phyloP scores from a whole-genome alignment of 2,888 invertebrate species.

The Abrostola triplasia region DNA sequence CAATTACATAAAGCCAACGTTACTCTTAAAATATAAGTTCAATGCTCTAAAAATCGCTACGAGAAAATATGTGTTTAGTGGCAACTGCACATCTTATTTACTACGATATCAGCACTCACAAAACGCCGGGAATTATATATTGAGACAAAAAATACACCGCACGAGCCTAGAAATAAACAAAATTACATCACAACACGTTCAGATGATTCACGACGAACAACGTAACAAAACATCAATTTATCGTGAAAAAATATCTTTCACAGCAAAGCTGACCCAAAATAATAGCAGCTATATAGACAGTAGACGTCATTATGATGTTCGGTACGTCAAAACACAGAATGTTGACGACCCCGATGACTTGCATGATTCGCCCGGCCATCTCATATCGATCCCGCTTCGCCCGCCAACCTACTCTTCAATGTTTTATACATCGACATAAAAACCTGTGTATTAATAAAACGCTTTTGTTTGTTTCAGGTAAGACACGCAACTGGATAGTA shows the following conservation, averaged over 20 bases:
- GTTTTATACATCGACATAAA: slow-evolving; percentile 41
- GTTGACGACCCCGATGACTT: slow-evolving; percentile 84
- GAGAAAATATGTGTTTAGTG: too few species aligned
- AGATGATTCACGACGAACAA: slow-evolving; percentile 49
- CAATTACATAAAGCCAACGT: too few species aligned
- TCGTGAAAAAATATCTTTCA: slow-evolving; percentile 49
- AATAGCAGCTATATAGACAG: slow-evolving; percentile 56
- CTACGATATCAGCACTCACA: slow-evolving; percentile 5
- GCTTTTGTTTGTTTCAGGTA: slow-evolving; percentile 73
- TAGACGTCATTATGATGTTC: slow-evolving; percentile 68
- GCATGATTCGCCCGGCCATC: slow-evolving; percentile 72
- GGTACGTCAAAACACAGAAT: slow-evolving; percentile 76
- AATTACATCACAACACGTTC: slow-evolving; percentile 40
- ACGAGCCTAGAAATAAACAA: slow-evolving; percentile 40
- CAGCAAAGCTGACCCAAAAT: slow-evolving; percentile 53
- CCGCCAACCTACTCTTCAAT: slow-evolving; percentile 59
- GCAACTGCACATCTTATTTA: slow-evolving; percentile 1
- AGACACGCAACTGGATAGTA: slow-evolving; percentile 53
- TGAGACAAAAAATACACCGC: slow-evolving; percentile 22
- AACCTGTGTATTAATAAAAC: slow-evolving; percentile 51
- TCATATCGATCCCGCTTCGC: slow-evolving; percentile 71
- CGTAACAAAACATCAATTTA: slow-evolving; percentile 54
- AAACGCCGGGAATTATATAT: slow-evolving; percentile 19
- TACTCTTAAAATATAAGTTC: too few species aligned
- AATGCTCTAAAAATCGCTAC: too few species aligned